Evolutionary conservation across 2,113 vertebrate genomes (phyloP).

Genomic region (Limanda limanda): DNA sequence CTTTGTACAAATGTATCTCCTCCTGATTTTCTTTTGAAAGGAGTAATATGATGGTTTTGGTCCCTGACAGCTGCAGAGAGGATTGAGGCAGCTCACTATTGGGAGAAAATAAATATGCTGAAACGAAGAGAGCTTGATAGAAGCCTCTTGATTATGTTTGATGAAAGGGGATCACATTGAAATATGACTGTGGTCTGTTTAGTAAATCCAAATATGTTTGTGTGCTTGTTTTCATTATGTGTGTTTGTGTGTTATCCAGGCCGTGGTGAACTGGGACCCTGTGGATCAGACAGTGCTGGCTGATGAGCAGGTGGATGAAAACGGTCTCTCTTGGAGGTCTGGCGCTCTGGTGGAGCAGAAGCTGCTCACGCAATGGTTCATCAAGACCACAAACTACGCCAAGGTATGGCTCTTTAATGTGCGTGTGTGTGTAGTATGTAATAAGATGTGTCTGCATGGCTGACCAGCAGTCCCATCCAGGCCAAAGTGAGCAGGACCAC

Average conservation of each 20-base stretch:
- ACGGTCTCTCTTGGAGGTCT: constrained; percentile 93
- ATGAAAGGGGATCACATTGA: constrained; percentile 52
- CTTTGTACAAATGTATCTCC: constrained; percentile 3
- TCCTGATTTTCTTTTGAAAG: constrained; percentile 25
- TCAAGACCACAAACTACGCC: constrained; percentile 94
- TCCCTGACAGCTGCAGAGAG: constrained; percentile 17
- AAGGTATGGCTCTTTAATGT: constrained; percentile 82
- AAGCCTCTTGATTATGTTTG: constrained; percentile 49
- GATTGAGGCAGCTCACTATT: constrained; percentile 33
- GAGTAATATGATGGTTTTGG: constrained; percentile 24
- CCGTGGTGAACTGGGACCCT: constrained; percentile 97
- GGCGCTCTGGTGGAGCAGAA: constrained; percentile 95
- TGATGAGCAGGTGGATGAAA: constrained; percentile 96
- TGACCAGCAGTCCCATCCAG: constrained; percentile 8
- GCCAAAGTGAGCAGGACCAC: constrained; percentile 38
- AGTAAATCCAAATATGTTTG: constrained; percentile 39
- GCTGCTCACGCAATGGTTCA: constrained; percentile 96
- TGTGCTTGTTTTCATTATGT: too few species aligned
- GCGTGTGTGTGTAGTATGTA: constrained; percentile 3
- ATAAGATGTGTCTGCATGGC: constrained; percentile 15
- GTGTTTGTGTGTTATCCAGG: constrained; percentile 75
- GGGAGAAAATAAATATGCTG: constrained; percentile 33
- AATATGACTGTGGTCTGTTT: constrained; percentile 33
- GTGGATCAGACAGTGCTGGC: constrained; percentile 96
- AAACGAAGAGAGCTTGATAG: not conserved